Evolutionary conservation across 2,797 vertebrate species (phyloP).

Genomic region (Channa striata): DNA sequence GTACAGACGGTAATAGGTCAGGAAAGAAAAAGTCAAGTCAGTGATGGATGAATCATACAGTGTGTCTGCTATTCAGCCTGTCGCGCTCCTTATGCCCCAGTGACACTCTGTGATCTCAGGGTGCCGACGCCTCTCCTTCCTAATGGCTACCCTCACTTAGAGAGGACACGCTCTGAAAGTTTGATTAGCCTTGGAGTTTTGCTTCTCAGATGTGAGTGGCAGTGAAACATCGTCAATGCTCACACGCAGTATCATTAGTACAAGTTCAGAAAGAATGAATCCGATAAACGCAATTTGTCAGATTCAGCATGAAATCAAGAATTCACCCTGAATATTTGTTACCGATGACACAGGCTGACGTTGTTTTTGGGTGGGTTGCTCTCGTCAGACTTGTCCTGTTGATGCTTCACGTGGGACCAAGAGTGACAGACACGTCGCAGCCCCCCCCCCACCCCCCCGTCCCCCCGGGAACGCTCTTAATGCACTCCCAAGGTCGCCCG

Average conservation of each 20-base stretch:
- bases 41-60: constrained; percentile 42
- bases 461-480: constrained; percentile 62
- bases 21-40: constrained; percentile 33
- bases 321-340: not conserved
- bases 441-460: too few species aligned
- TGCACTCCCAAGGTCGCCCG: constrained; percentile 74
- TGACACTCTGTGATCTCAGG: constrained; percentile 54
- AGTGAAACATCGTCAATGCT: too few species aligned
- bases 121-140: constrained; percentile 26
- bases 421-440: constrained; percentile 52
- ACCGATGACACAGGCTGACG: not conserved
- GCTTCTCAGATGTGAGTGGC: constrained; percentile 18
- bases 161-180: constrained; percentile 31
- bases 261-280: not conserved
- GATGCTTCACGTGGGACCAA: constrained; percentile 46
- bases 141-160: constrained; percentile 50
- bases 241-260: not conserved
- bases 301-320: not conserved
- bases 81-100: constrained; percentile 31
- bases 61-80: constrained; percentile 35
- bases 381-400: constrained; percentile 16
- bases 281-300: not conserved
- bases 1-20: constrained; percentile 42
- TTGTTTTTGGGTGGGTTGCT: constrained; percentile 9
- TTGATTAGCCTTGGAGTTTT: constrained; percentile 48